These are phyloP conservation scores for Troglohyphantes excavatus DNA, from an alignment of 2,888 invertebrate species.

Conservation along the genomic window DNA sequence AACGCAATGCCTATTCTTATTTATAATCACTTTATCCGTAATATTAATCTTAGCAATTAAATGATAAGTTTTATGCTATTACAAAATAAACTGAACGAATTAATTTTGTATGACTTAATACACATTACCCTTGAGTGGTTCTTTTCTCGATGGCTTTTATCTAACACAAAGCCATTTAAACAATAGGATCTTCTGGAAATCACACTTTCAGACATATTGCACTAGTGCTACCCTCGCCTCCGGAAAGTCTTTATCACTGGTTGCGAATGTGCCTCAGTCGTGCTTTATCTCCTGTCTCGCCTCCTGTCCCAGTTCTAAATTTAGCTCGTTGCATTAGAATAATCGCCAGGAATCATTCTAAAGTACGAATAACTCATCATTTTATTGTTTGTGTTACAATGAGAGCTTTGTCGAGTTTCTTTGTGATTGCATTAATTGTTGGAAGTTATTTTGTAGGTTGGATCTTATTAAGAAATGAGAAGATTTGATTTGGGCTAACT, in stretches of 20 bases:
- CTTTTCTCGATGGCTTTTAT: no score
- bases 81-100: no score
- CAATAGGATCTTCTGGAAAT: neutral
- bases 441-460: no score
- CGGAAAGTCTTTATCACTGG: neutral
- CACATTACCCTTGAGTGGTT: no score
- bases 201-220: neutral
- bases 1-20: no score
- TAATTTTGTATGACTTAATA: no score
- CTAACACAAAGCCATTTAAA: neutral
- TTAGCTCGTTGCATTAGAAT: slow-evolving; percentile 8
- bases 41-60: no score
- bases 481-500: neutral
- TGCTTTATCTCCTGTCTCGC: slow-evolving; percentile 25
- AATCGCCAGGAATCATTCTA: slow-evolving; percentile 1
- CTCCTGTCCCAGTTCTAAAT: slow-evolving; percentile 26
- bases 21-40: no score
- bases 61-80: no score
- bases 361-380: slow-evolving; percentile 5
- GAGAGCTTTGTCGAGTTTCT: neutral
- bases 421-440: neutral
- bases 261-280: neutral
- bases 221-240: neutral
- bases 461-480: neutral
- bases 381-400: neutral